Percentiles rank a stretch among this genome's conserved stretches.
phyloP scores from a whole-genome alignment of 2,888 invertebrate genomes.

The Isotomurus palustris region DNA sequence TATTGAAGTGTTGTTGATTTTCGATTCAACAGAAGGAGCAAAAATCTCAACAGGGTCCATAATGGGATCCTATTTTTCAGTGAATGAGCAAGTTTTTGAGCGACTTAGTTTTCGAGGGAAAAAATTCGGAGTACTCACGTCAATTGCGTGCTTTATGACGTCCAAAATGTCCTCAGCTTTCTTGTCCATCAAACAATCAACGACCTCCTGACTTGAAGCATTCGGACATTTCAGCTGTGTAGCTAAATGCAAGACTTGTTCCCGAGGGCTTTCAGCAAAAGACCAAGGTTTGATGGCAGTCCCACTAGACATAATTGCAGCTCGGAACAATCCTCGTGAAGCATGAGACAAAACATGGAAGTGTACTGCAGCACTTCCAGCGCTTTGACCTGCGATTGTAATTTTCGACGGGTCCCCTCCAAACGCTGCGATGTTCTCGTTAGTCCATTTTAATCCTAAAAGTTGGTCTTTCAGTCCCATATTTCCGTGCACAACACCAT shows the following conservation, averaged over 20 bases:
- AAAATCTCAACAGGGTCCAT: slow-evolving; percentile 39
- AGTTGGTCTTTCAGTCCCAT: slow-evolving; percentile 30
- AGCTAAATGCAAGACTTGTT: slow-evolving; percentile 24
- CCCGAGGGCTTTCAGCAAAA: slow-evolving; percentile 22
- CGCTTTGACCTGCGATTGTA: slow-evolving; percentile 25
- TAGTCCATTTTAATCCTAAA: slow-evolving; percentile 21
- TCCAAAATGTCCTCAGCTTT: slow-evolving; percentile 19
- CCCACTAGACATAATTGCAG: slow-evolving; percentile 35
- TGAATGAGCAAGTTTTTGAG: background rate
- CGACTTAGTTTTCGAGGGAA: background rate
- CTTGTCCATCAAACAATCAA: slow-evolving; percentile 24
- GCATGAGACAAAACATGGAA: slow-evolving; percentile 29
- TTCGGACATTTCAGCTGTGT: slow-evolving; percentile 26
- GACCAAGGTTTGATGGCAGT: slow-evolving; percentile 40
- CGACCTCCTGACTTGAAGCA: slow-evolving; percentile 12
- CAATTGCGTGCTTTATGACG: slow-evolving; percentile 26
- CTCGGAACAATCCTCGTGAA: slow-evolving; percentile 30
- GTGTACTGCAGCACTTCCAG: slow-evolving; percentile 30
- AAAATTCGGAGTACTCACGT: slow-evolving; percentile 10
- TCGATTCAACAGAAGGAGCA: slow-evolving; percentile 34
- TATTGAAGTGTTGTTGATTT: background rate
- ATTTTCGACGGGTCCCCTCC: slow-evolving; percentile 27
- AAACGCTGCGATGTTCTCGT: slow-evolving; percentile 21
- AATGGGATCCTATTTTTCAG: slow-evolving; percentile 26
- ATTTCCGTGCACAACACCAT: slow-evolving; percentile 20